These are phyloP conservation scores for Ciona savignyi DNA, from an alignment of 23 tunicate species.

Conservation along the genomic window DNA sequence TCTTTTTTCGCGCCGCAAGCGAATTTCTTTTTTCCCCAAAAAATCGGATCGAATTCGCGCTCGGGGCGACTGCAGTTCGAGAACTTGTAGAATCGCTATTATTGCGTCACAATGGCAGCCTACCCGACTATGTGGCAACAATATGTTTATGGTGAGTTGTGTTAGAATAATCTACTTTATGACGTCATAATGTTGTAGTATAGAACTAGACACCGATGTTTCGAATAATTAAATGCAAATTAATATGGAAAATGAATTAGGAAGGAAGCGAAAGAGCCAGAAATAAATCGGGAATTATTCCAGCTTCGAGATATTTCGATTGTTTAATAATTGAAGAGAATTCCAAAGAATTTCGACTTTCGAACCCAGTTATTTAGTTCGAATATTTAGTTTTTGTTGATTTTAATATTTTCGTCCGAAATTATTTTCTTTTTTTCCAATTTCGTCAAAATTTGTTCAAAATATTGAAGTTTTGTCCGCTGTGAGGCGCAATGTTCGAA, in stretches of 20 bases:
- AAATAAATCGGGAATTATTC: too few species aligned
- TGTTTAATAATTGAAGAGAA: too few species aligned
- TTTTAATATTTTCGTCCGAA: too few species aligned
- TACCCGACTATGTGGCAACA: constrained; percentile 91
- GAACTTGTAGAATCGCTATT: background rate
- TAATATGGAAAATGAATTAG: too few species aligned
- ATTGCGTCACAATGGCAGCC: constrained; percentile 44
- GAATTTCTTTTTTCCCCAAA: background rate
- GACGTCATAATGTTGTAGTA: constrained; percentile 1
- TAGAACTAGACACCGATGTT: too few species aligned
- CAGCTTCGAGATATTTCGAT: too few species aligned
- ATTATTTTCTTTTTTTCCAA: background rate
- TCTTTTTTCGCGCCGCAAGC: constrained; percentile 4
- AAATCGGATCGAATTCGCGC: background rate
- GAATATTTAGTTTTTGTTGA: too few species aligned
- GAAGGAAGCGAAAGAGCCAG: too few species aligned
- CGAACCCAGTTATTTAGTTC: too few species aligned
- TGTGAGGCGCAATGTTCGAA: background rate
- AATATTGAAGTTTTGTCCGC: background rate
- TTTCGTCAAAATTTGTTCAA: background rate
- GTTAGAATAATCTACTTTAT: background rate
- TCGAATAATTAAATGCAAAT: too few species aligned
- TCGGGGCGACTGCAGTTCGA: background rate
- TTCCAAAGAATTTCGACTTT: too few species aligned
- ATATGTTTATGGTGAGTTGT: constrained; percentile 86